phyloP scores from a whole-genome alignment of 2,888 invertebrate genomes.

The Stratiomys singularior region DNA sequence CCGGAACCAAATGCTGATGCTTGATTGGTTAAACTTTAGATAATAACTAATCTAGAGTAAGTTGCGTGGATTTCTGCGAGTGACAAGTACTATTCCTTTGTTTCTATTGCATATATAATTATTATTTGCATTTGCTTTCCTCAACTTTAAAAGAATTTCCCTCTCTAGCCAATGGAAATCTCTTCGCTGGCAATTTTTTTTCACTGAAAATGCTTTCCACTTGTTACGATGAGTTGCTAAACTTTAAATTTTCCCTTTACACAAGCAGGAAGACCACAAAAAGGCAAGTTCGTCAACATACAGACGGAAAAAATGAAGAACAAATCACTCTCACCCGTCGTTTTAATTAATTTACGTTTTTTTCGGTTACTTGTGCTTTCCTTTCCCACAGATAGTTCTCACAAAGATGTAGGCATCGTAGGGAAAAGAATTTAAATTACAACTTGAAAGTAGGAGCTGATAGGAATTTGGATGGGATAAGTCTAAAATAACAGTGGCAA shows the following conservation, averaged over 20 bases:
- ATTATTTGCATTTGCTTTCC: too few species aligned
- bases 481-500: constrained; percentile 26
- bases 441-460: background rate
- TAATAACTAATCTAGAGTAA: too few species aligned
- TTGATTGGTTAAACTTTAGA: too few species aligned
- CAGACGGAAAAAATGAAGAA: background rate
- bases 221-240: background rate
- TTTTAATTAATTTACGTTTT: constrained; percentile 15
- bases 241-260: background rate
- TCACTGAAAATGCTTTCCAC: too few species aligned
- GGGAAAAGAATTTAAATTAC: background rate
- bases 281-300: background rate
- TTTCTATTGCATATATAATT: too few species aligned
- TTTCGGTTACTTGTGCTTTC: background rate
- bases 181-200: too few species aligned
- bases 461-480: constrained; percentile 8
- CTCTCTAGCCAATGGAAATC: too few species aligned
- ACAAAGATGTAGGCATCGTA: background rate
- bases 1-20: too few species aligned
- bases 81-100: too few species aligned
- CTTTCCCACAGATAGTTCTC: too few species aligned
- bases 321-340: constrained; percentile 16
- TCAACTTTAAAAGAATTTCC: too few species aligned
- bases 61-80: too few species aligned
- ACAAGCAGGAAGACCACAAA: background rate